These are phyloP conservation scores for Tribolium freemani DNA, from an alignment of 2,888 invertebrate genomes.

Conservation along the genomic window DNA sequence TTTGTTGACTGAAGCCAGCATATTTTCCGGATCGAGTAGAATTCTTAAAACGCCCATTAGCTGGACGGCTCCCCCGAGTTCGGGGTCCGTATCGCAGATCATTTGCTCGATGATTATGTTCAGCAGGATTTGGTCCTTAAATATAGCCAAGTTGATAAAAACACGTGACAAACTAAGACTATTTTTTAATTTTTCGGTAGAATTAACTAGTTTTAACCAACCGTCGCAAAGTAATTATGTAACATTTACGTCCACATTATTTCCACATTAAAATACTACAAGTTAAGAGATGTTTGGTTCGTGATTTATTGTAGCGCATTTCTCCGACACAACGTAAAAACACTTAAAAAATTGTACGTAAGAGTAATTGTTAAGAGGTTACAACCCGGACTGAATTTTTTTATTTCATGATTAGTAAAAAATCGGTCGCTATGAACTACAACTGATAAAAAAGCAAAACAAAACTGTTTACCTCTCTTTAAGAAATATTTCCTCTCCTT, in stretches of 20 bases:
- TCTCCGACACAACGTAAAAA: too few species aligned
- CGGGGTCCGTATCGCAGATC: conserved; percentile 96
- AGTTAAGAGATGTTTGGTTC: not conserved
- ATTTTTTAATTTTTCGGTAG: not conserved
- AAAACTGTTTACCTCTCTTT: too few species aligned
- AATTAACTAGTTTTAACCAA: not conserved
- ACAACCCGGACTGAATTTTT: too few species aligned
- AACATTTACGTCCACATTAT: not conserved
- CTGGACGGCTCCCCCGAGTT: conserved; percentile 97
- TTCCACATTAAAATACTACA: not conserved
- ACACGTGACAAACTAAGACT: not conserved
- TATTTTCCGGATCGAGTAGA: conserved; percentile 97
- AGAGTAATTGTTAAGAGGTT: too few species aligned
- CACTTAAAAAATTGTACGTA: too few species aligned
- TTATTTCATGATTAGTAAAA: not conserved
- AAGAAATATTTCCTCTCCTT: too few species aligned
- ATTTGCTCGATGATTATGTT: conserved; percentile 99
- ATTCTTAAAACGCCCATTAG: conserved; percentile 94
- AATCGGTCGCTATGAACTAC: too few species aligned
- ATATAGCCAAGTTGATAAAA: conserved; percentile 45
- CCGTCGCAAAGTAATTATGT: not conserved
- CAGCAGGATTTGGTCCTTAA: conserved; percentile 92
- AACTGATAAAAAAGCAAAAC: not conserved
- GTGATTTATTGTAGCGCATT: not conserved
- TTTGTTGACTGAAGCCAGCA: conserved; percentile 93